Conservation (phyloP, 2,888 invertebrate species). For the Lycocerus yunnanus region DNA sequence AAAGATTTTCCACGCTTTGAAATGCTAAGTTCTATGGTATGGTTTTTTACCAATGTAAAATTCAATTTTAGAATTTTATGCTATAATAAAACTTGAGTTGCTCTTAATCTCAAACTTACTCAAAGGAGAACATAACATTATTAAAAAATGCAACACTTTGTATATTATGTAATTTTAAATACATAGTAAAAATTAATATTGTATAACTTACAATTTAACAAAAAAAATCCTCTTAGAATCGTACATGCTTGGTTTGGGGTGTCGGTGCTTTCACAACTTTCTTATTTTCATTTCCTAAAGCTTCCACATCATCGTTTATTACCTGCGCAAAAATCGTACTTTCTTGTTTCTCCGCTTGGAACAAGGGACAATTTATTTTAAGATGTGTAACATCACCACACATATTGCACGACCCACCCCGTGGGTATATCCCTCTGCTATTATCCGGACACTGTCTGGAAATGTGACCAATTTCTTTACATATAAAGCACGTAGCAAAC, state of each 20-base stretch:
- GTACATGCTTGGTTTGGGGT: neutral
- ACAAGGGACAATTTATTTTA: slow-evolving; percentile 76
- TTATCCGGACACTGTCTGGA: slow-evolving; percentile 88
- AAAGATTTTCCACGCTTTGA: too few species aligned
- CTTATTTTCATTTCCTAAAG: slow-evolving; percentile 34
- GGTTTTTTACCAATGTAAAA: too few species aligned
- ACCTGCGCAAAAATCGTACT: slow-evolving; percentile 41
- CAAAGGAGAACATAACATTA: too few species aligned
- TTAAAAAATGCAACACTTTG: too few species aligned
- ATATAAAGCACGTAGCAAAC: slow-evolving; percentile 88
- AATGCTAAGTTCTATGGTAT: too few species aligned
- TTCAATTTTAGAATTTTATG: too few species aligned
- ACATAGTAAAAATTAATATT: neutral
- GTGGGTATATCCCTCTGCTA: slow-evolving; percentile 83
- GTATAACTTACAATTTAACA: neutral
- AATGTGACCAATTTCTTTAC: slow-evolving; percentile 85
- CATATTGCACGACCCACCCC: slow-evolving; percentile 79
- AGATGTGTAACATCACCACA: slow-evolving; percentile 88
- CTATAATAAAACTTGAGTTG: too few species aligned
- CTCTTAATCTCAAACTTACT: too few species aligned
- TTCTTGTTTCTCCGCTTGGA: slow-evolving; percentile 45
- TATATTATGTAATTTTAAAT: neutral
- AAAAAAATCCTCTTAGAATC: neutral
- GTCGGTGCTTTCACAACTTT: neutral
- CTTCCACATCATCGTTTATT: slow-evolving; percentile 47